A percentile compares a stretch with the other conserved stretches of the same genome.
Evolutionary conservation across 1,140 invertebrate species (phyloP).

Genomic region (Idris sp.): DNA sequence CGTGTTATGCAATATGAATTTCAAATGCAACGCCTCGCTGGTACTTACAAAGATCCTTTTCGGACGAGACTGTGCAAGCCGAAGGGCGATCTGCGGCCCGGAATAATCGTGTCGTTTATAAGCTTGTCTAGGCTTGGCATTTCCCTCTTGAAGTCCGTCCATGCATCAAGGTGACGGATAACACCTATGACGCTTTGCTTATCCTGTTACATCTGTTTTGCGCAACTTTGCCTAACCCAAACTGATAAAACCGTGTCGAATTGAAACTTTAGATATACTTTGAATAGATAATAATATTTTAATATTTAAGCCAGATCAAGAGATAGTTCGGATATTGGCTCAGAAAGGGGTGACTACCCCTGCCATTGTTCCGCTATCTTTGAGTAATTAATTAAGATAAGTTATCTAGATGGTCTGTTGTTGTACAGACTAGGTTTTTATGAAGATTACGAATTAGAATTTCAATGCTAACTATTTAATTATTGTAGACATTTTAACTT

Average conservation of each 20-base stretch:
- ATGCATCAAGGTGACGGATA: constrained; percentile 74
- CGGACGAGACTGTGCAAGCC: constrained; percentile 24
- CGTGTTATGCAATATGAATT: constrained; percentile 66
- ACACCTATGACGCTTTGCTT: constrained; percentile 64
- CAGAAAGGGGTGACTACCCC: too few species aligned
- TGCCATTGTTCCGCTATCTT: background rate
- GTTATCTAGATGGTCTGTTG: background rate
- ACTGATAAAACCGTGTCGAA: constrained; percentile 66
- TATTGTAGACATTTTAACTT: too few species aligned
- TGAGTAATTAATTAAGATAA: constrained; percentile 13
- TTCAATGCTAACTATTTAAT: background rate
- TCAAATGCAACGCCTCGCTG: constrained; percentile 64
- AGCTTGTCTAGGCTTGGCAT: constrained; percentile 64
- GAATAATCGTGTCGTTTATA: constrained; percentile 76
- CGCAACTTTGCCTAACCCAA: constrained; percentile 63
- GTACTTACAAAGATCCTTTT: constrained; percentile 46
- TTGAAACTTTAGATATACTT: constrained; percentile 23
- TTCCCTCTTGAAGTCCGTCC: constrained; percentile 64
- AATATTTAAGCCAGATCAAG: constrained; percentile 13
- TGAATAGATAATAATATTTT: constrained; percentile 22
- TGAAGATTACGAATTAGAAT: background rate
- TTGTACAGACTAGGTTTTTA: background rate
- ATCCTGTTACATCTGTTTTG: constrained; percentile 56
- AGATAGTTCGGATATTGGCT: too few species aligned
- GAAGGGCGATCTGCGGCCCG: constrained; percentile 38